Base-by-base conservation (phyloP, 2,113 vertebrate species). In the Pituophis catenifer region DNA sequence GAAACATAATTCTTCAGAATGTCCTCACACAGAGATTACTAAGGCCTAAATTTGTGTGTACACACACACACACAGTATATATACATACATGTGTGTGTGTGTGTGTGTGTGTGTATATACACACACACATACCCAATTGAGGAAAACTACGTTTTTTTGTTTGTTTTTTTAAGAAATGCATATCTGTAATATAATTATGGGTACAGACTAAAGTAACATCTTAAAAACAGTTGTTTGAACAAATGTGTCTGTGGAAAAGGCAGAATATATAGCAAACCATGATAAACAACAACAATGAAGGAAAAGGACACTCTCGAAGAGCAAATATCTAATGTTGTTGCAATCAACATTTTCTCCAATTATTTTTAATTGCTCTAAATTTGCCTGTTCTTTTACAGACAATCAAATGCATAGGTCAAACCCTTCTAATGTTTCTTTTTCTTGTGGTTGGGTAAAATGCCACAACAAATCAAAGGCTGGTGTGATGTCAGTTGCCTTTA, bases 321-420 rank as follows among this genome's bases (percentile, higher is more conserved):
- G 15, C 48, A 70, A 65, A 48, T 90, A 19, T 50, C 38, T n/a
- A 90, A 70, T 70, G 58, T 70, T 48, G 29, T 50, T 90, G 44
- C 48, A 65, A 90, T 65, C 89, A 90, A 52, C 58, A 65, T 50
- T 62, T 62, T 65, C 26, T n/a, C 58, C 89, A 90, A 70, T 90
- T 65, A 90, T 52, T 70, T 65, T 90, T 70, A 90, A 90, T 90
- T 90, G 59, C 59, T 65, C 58, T 90, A 62, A 15, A 90, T 90
- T 90, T 90, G 59, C 10, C 26, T 52, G 11, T 65, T 29, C 15
- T 52, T 90, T 65, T 44, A 90, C 8, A 70, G 58, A n/a, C 23
- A n/a, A 3, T 88, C 86, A 52, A 88, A 54, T 53, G 52, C 10
- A 90, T 52, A 70, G 26, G 26, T 10, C 58, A 90, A 65, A 48